Evolutionary conservation across 2,113 vertebrate genomes (phyloP).

Genomic region (Scatophagus argus): DNA sequence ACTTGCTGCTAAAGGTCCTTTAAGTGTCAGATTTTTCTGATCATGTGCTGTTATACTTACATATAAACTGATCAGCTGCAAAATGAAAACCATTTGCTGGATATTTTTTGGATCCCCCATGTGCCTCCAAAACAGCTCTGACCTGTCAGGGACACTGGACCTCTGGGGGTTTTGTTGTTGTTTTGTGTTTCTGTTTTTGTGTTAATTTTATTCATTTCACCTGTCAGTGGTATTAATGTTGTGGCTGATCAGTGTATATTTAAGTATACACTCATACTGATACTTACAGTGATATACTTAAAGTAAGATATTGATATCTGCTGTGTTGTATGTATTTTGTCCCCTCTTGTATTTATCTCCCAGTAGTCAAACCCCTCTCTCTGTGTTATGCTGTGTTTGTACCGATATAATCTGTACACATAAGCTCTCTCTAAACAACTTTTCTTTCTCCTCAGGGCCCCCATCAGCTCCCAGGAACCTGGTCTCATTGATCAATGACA

Average conservation of each 20-base stretch:
- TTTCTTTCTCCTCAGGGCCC: conserved; percentile 81
- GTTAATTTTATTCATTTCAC: too few relatives aligned
- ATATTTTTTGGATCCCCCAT: too few relatives aligned
- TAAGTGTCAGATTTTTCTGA: conserved; percentile 4
- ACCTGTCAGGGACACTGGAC: too few relatives aligned
- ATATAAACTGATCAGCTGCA: too few relatives aligned
- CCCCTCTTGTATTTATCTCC: neutral
- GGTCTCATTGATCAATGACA: conserved; percentile 95
- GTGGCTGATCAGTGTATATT: too few relatives aligned
- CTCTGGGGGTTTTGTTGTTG: too few relatives aligned
- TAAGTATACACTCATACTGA: too few relatives aligned
- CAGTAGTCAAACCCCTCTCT: neutral
- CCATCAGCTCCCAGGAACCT: conserved; percentile 90
- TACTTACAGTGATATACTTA: neutral
- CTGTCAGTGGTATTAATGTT: too few relatives aligned
- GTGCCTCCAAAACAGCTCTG: too few relatives aligned
- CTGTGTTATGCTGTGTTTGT: neutral
- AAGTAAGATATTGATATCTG: neutral
- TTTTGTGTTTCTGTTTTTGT: too few relatives aligned
- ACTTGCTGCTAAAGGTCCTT: neutral
- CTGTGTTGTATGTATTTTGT: too few relatives aligned
- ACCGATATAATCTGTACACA: conserved; percentile 4
- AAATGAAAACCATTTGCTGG: too few relatives aligned
- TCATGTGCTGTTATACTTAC: neutral
- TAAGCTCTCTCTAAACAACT: conserved; percentile 9